Evolutionary conservation across 2,797 vertebrate genomes (phyloP).

Genomic region (Echiichthys vipera): DNA sequence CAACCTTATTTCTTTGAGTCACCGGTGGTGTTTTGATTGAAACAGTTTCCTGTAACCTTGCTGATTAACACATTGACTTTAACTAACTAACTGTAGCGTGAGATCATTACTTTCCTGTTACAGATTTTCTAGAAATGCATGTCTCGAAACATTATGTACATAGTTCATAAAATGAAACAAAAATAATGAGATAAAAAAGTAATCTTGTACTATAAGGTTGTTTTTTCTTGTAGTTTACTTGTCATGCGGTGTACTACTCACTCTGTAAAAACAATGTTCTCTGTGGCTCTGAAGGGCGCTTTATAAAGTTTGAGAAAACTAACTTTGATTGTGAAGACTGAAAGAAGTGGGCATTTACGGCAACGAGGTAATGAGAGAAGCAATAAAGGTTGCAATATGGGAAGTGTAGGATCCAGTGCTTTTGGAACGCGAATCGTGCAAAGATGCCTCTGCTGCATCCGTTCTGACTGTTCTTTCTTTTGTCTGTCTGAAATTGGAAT

Average conservation of each 20-base stretch:
- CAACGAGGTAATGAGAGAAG: not conserved
- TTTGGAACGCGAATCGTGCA: not conserved
- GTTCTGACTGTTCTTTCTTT: not conserved
- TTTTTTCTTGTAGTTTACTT: not conserved
- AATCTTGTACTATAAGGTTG: not conserved
- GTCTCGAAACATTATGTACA: not conserved
- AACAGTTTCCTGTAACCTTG: slow-evolving; percentile 15
- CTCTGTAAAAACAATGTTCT: not conserved
- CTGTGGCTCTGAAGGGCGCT: not conserved
- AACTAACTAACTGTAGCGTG: not conserved
- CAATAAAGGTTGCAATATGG: not conserved
- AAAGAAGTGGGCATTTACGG: not conserved
- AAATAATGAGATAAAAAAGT: not conserved
- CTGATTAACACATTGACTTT: slow-evolving; percentile 22
- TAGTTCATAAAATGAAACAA: not conserved
- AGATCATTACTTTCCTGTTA: not conserved
- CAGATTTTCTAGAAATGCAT: not conserved
- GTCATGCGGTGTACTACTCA: not conserved
- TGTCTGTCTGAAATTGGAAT: too few relatives aligned
- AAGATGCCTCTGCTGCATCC: not conserved
- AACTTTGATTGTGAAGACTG: not conserved
- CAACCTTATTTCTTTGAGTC: slow-evolving; percentile 56
- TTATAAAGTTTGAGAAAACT: not conserved
- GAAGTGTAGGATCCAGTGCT: not conserved
- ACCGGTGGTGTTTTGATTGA: slow-evolving; percentile 37